Evolutionary conservation across 1,140 invertebrate genomes (phyloP).

Genomic region (Drosophila quadrilineata): DNA sequence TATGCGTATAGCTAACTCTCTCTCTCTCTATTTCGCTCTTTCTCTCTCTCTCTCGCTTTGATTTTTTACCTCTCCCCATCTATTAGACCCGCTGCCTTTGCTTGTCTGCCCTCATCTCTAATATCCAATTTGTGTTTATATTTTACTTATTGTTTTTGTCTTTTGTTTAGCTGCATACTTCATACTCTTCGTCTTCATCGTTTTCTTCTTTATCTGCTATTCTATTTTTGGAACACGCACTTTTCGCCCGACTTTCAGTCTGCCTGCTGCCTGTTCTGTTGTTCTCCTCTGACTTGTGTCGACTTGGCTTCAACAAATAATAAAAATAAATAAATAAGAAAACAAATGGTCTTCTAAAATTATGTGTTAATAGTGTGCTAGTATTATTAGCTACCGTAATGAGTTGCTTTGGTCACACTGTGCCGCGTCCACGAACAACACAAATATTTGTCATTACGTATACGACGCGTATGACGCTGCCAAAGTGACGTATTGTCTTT

Average conservation of each 20-base stretch:
- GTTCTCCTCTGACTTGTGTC: too few species aligned
- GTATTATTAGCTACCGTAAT: slow-evolving; percentile 73
- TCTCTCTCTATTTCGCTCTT: not conserved
- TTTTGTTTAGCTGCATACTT: not conserved
- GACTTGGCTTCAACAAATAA: slow-evolving; percentile 65
- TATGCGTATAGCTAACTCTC: not conserved
- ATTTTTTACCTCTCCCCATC: slow-evolving; percentile 19
- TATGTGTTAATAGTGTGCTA: slow-evolving; percentile 77
- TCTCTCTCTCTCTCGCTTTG: not conserved
- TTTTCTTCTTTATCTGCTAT: slow-evolving; percentile 45
- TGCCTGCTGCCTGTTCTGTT: slow-evolving; percentile 13
- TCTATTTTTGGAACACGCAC: slow-evolving; percentile 42
- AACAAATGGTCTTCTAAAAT: slow-evolving; percentile 64
- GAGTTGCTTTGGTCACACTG: slow-evolving; percentile 26
- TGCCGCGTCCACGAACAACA: slow-evolving; percentile 6
- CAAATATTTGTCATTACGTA: slow-evolving; percentile 60
- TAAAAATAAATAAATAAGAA: too few species aligned
- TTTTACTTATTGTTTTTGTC: not conserved
- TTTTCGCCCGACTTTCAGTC: slow-evolving; percentile 26
- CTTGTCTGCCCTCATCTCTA: too few species aligned
- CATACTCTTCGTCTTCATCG: not conserved
- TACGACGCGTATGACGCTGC: slow-evolving; percentile 46
- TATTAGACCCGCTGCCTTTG: not conserved
- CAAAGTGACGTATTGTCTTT: slow-evolving; percentile 18
- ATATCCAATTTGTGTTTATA: not conserved